phyloP scores from a whole-genome alignment of 2,113 vertebrate species.

The Chionis minor region DNA sequence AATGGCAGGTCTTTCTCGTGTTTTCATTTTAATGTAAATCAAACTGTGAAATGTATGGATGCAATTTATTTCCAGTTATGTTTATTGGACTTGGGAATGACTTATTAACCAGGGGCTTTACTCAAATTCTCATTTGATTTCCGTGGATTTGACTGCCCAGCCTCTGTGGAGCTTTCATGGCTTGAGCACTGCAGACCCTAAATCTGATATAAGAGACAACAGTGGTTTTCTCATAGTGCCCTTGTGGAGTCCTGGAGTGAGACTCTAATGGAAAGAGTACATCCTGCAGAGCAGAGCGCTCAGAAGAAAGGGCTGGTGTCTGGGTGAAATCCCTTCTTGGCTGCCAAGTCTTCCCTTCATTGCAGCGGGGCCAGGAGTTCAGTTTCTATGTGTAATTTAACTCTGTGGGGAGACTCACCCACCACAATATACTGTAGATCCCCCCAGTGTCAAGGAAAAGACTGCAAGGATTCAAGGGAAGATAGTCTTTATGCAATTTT shows the following conservation, averaged over 20 bases:
- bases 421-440: not conserved
- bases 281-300: not conserved
- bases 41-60: slow-evolving; percentile 64
- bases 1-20: slow-evolving; percentile 14
- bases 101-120: slow-evolving; percentile 62
- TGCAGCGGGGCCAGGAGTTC: slow-evolving; percentile 8
- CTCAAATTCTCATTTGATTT: slow-evolving; percentile 67
- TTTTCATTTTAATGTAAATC: slow-evolving; percentile 64
- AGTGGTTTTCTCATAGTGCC: slow-evolving; percentile 49
- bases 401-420: not conserved
- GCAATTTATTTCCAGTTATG: slow-evolving; percentile 66
- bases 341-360: not conserved
- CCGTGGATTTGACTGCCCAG: slow-evolving; percentile 39
- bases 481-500: not conserved
- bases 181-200: slow-evolving; percentile 12
- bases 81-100: slow-evolving; percentile 57
- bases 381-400: slow-evolving; percentile 5
- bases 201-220: slow-evolving; percentile 39
- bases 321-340: slow-evolving; percentile 30
- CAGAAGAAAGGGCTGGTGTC: slow-evolving; percentile 30
- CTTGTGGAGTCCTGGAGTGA: slow-evolving; percentile 6
- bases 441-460: not conserved
- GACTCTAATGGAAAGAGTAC: slow-evolving; percentile 29
- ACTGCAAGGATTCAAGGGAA: not conserved
- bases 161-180: slow-evolving; percentile 29